A percentile compares a stretch with the other conserved stretches of the same genome.
Conservation (phyloP, 2,888 invertebrate species). For the Reticulitermes lucifugus region DNA sequence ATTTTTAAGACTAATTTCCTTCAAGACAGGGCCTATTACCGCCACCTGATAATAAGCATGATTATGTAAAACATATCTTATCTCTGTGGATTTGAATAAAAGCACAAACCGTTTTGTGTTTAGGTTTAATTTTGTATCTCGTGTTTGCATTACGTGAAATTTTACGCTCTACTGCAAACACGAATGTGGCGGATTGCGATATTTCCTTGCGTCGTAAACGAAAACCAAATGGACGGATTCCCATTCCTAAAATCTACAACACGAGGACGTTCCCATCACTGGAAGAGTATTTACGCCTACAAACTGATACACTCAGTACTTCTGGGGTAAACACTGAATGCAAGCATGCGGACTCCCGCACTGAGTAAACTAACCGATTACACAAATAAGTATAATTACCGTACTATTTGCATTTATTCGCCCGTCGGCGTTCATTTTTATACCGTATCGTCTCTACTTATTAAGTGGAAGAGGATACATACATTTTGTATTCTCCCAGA, state of each 20-base stretch:
- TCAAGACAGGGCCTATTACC: no score
- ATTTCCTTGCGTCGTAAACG: background rate
- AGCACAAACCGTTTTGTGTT: background rate
- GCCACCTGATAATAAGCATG: no score
- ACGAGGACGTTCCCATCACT: conserved; percentile 4
- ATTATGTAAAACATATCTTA: no score
- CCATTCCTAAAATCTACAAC: background rate
- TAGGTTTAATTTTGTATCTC: background rate
- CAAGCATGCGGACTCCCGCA: background rate
- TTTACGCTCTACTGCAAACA: background rate
- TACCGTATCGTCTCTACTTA: conserved; percentile 25
- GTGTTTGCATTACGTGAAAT: background rate
- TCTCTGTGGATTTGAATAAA: no score
- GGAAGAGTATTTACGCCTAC: conserved; percentile 20
- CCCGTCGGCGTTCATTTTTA: conserved; percentile 22
- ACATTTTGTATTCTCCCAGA: conserved; percentile 27
- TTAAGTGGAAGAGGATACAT: conserved; percentile 25
- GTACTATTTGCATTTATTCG: conserved; percentile 24
- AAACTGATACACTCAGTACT: conserved; percentile 11
- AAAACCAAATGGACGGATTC: background rate
- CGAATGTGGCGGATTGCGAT: background rate
- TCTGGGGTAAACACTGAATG: conserved; percentile 19
- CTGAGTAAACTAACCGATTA: conserved; percentile 5
- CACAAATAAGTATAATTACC: conserved; percentile 31
- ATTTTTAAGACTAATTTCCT: no score